Conservation (phyloP, 2,113 vertebrate species). For the Upupa epops region DNA sequence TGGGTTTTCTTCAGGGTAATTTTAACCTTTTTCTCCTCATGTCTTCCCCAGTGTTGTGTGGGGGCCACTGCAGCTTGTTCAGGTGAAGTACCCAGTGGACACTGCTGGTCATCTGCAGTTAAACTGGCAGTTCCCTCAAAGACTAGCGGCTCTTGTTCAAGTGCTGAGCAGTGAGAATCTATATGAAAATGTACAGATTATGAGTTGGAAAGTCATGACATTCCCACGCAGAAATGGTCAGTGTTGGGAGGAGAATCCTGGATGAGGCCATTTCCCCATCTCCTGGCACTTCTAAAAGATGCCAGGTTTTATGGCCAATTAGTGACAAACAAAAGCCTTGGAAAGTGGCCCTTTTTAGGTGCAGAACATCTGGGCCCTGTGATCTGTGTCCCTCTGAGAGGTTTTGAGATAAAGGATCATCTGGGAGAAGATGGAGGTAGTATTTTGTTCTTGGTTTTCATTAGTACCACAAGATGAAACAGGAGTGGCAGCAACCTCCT, state of each 20-base stretch:
- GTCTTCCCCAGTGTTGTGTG: rapidly evolving
- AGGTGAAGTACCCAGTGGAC: neutral
- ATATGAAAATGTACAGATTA: neutral
- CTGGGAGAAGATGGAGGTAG: neutral
- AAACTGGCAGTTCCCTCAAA: neutral
- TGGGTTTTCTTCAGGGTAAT: neutral
- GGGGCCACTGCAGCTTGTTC: neutral
- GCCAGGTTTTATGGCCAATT: neutral
- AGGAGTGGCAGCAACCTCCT: neutral
- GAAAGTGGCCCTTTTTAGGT: neutral
- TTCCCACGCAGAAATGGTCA: neutral
- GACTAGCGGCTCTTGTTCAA: neutral
- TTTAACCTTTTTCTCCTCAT: neutral
- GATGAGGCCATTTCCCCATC: neutral
- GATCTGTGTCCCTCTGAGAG: neutral
- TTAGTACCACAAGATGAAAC: neutral
- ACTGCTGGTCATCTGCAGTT: neutral
- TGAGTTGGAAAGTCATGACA: neutral
- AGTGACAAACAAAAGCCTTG: constrained; percentile 2
- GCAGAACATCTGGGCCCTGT: neutral
- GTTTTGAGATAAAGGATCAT: neutral
- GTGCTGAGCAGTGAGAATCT: neutral
- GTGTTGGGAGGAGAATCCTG: neutral
- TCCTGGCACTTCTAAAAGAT: neutral
- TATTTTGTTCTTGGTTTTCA: neutral